A percentile compares a stretch with the other conserved stretches of the same genome.
Conservation (phyloP, 1,140 invertebrate species). For the Trinorchestia longiramus region DNA sequence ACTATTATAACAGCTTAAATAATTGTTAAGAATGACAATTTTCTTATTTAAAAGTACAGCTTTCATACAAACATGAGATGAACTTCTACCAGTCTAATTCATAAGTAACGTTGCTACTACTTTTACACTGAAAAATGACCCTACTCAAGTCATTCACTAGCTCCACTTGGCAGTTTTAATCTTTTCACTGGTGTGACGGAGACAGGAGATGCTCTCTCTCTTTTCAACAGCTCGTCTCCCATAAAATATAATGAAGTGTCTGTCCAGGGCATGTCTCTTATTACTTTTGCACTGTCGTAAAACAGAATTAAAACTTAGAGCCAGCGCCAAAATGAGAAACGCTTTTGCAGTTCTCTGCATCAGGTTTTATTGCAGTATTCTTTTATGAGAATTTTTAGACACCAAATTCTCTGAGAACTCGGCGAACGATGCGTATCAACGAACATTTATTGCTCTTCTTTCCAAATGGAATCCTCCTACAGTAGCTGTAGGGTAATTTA, state of each 20-base stretch:
- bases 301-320: constrained; percentile 20
- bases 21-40: too few species aligned
- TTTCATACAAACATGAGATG: too few species aligned
- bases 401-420: neutral
- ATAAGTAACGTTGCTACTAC: neutral
- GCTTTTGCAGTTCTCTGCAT: neutral
- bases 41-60: too few species aligned
- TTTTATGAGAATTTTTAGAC: neutral
- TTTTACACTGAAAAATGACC: neutral
- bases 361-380: neutral
- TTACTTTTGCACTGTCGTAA: neutral
- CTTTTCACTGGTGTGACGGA: neutral
- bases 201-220: neutral
- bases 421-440: neutral
- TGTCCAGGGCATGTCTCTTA: constrained; percentile 23
- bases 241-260: constrained; percentile 35
- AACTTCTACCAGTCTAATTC: neutral
- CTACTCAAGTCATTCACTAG: neutral
- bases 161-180: neutral
- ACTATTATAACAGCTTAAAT: too few species aligned
- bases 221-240: constrained; percentile 17
- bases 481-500: neutral
- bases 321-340: neutral
- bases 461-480: neutral
- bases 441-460: neutral